These are phyloP conservation scores for Cerastoderma edule DNA, from an alignment of 2,888 invertebrate genomes.

Conservation along the genomic window DNA sequence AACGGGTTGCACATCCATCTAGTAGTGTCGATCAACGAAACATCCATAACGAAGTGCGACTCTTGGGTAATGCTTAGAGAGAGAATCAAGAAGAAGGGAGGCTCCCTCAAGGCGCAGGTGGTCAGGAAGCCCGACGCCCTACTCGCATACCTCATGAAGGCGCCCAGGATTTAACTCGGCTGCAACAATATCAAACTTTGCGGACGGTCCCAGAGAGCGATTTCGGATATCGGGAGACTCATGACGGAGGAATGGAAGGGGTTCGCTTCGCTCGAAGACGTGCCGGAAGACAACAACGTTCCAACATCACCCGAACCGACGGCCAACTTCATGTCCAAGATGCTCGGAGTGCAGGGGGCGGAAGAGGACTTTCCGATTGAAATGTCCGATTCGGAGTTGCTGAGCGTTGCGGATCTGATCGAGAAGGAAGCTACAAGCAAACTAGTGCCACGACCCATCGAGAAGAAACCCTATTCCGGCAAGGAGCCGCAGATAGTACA, in stretches of 20 bases:
- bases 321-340: constrained; percentile 1
- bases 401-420: background rate
- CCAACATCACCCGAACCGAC: background rate
- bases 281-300: too few species aligned
- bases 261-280: too few species aligned
- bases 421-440: background rate
- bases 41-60: background rate
- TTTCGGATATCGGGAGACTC: too few species aligned
- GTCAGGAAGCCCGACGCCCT: background rate
- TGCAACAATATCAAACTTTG: constrained; percentile 14
- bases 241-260: too few species aligned
- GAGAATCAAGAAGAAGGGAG: background rate
- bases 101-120: background rate
- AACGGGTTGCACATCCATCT: constrained; percentile 29
- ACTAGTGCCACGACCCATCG: background rate
- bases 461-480: too few species aligned
- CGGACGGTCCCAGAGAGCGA: too few species aligned
- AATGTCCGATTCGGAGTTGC: background rate
- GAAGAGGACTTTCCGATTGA: background rate
- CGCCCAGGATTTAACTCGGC: constrained; percentile 15
- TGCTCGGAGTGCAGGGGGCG: constrained; percentile 7
- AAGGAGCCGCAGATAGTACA: too few species aligned
- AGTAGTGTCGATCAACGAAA: background rate
- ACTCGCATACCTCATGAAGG: background rate
- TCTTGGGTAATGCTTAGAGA: background rate